These are phyloP conservation scores for Bubo scandiacus DNA, from an alignment of 2,113 vertebrate species.

Conservation along the genomic window DNA sequence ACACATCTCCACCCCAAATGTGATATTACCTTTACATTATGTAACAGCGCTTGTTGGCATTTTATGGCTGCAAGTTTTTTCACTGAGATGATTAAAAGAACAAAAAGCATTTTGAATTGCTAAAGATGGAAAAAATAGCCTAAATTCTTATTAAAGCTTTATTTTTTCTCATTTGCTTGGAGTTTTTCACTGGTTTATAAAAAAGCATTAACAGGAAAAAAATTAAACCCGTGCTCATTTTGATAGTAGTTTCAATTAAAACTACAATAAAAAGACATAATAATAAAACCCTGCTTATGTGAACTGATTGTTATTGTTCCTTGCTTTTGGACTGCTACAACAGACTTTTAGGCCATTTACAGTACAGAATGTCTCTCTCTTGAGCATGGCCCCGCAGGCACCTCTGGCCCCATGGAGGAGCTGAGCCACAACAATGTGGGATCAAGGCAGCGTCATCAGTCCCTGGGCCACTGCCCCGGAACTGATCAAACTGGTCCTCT, in stretches of 20 bases:
- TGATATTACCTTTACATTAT: neutral
- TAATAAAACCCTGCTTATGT: neutral
- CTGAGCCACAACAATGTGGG: fast-evolving
- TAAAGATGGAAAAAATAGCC: neutral
- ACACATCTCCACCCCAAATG: fast-evolving
- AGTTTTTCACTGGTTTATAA: neutral
- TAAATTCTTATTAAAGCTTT: neutral
- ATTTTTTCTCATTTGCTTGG: neutral
- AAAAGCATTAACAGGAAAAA: neutral
- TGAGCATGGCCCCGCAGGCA: fast-evolving
- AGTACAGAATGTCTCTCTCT: fast-evolving
- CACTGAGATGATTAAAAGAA: neutral
- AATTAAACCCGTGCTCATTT: neutral
- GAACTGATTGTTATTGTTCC: neutral
- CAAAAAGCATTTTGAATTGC: neutral
- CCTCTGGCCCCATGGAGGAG: no score
- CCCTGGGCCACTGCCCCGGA: fast-evolving
- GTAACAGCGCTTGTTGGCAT: neutral
- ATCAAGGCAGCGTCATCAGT: fast-evolving
- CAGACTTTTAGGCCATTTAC: no score
- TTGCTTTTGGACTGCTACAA: neutral
- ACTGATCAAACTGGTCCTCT: fast-evolving
- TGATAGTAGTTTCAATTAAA: neutral
- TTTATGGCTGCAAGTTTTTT: neutral
- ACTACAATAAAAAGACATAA: neutral